Percentiles rank a stretch among this genome's conserved stretches.
Evolutionary conservation across 2,113 vertebrate species (phyloP).

Genomic region (Acrocephalus kingi): DNA sequence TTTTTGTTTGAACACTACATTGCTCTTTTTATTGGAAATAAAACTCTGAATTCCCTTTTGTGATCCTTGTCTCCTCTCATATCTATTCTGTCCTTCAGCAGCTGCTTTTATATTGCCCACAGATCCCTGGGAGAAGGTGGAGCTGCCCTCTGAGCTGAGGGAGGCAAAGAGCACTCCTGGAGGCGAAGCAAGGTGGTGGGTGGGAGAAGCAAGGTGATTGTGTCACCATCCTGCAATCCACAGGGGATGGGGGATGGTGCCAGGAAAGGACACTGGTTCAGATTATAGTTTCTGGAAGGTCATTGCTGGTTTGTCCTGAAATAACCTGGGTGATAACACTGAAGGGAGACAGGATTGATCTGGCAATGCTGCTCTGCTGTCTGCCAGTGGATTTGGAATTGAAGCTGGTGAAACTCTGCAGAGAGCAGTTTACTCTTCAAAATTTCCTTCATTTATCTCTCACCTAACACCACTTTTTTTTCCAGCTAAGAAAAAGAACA

Average conservation of each 20-base stretch:
- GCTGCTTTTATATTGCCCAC: neutral
- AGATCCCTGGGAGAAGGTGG: neutral
- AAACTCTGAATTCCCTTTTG: constrained; percentile 54
- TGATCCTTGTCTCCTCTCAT: constrained; percentile 27
- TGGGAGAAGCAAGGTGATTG: neutral
- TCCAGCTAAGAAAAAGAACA: neutral
- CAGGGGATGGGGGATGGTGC: neutral
- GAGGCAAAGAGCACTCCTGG: neutral
- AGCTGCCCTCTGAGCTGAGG: neutral
- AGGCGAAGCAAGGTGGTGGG: neutral
- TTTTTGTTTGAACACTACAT: constrained; percentile 17
- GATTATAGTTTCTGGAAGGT: neutral
- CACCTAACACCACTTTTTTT: neutral
- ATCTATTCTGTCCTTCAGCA: neutral
- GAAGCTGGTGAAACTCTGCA: neutral
- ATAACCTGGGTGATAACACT: neutral
- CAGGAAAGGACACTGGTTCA: neutral
- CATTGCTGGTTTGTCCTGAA: neutral
- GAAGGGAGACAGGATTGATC: neutral
- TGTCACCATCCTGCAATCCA: neutral
- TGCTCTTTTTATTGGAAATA: constrained; percentile 46
- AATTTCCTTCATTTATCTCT: neutral
- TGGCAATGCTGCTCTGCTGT: neutral
- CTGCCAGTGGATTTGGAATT: neutral
- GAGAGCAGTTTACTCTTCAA: neutral